A percentile compares a stretch with the other conserved stretches of the same genome.
These are phyloP conservation scores for Phymastichus coffea DNA, from an alignment of 1,140 invertebrate genomes.

Conservation along the genomic window DNA sequence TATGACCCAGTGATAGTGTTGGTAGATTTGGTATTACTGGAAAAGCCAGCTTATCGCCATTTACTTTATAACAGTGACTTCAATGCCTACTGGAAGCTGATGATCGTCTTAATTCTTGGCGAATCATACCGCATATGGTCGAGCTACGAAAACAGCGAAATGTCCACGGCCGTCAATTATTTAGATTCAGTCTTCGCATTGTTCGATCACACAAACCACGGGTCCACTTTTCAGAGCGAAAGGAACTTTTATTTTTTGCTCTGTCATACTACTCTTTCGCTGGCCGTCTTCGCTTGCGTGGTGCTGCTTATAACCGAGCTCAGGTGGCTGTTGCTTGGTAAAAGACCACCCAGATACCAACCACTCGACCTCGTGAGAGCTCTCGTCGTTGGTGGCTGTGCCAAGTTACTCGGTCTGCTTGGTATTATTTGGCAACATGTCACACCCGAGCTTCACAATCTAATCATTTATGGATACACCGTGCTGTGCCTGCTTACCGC, in stretches of 20 bases:
- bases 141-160: constrained; percentile 24
- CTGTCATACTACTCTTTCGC: constrained; percentile 41
- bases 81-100: constrained; percentile 56
- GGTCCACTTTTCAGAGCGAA: constrained; percentile 34
- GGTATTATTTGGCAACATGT: constrained; percentile 50
- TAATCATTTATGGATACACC: constrained; percentile 51
- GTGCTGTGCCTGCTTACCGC: constrained; percentile 48
- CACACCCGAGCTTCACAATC: constrained; percentile 41
- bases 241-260: constrained; percentile 48
- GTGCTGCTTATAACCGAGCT: constrained; percentile 45
- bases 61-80: constrained; percentile 76
- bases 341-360: constrained; percentile 40
- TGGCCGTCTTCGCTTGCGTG: constrained; percentile 37
- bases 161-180: background rate
- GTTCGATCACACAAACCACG: background rate
- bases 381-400: constrained; percentile 47
- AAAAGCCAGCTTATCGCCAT: constrained; percentile 78
- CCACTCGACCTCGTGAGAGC: constrained; percentile 40
- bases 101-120: constrained; percentile 46
- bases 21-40: constrained; percentile 78
- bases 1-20: constrained; percentile 82
- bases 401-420: constrained; percentile 48
- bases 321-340: constrained; percentile 36
- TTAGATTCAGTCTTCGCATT: background rate
- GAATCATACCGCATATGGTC: constrained; percentile 49